These are phyloP conservation scores for Athrips mouffetella DNA, from an alignment of 2,888 invertebrate species.

Conservation along the genomic window DNA sequence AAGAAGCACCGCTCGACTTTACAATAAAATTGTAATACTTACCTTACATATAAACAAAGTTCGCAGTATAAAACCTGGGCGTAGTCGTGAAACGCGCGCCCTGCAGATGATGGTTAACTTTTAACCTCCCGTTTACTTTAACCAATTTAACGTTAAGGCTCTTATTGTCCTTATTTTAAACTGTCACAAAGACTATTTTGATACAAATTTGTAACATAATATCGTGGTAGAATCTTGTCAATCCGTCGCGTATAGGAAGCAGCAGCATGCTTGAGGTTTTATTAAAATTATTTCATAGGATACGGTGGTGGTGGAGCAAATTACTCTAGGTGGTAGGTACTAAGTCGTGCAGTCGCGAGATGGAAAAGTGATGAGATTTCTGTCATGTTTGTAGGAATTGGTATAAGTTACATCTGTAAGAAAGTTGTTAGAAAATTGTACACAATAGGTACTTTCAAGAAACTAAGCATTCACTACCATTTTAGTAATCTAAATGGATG, in stretches of 20 bases:
- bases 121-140: conserved; percentile 40
- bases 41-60: background rate
- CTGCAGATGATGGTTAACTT: conserved; percentile 50
- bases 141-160: conserved; percentile 12
- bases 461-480: too few species aligned
- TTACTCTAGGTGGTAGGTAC: too few species aligned
- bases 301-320: conserved; percentile 33
- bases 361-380: conserved; percentile 6
- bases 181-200: conserved; percentile 7
- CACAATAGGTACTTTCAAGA: too few species aligned
- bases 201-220: background rate
- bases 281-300: conserved; percentile 57
- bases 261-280: conserved; percentile 41
- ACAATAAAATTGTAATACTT: too few species aligned
- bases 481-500: too few species aligned
- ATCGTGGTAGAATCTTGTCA: conserved; percentile 31
- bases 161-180: conserved; percentile 7
- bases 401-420: too few species aligned
- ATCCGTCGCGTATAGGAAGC: conserved; percentile 47
- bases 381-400: too few species aligned
- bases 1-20: too few species aligned
- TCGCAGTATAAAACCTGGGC: conserved; percentile 21
- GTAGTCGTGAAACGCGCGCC: conserved; percentile 37
- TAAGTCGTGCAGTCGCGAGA: conserved; percentile 28
- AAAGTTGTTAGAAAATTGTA: too few species aligned